These are phyloP conservation scores for Dorcus hopei DNA, from an alignment of 2,888 invertebrate genomes.

Conservation along the genomic window DNA sequence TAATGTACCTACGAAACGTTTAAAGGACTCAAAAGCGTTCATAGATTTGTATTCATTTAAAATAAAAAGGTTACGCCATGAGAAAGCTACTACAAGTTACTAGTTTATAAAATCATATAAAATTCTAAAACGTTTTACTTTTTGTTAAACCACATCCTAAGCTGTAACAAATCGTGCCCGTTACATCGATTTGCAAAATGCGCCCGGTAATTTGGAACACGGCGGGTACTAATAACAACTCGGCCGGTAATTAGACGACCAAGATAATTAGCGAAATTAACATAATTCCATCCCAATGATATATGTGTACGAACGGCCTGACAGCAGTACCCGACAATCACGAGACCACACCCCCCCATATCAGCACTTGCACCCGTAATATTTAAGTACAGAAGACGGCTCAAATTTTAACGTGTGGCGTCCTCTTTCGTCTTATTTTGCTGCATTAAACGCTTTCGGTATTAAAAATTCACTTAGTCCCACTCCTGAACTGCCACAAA, in stretches of 20 bases:
- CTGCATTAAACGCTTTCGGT: not conserved
- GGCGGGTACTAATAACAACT: conserved; percentile 15
- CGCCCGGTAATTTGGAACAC: conserved; percentile 9
- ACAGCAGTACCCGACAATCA: conserved; percentile 1
- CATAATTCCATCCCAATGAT: conserved; percentile 12
- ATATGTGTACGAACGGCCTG: conserved; percentile 3
- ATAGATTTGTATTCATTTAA: too few species aligned
- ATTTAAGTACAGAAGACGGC: not conserved
- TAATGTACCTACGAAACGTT: too few species aligned
- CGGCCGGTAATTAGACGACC: conserved; percentile 10
- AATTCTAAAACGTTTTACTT: too few species aligned
- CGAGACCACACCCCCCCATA: conserved; percentile 1
- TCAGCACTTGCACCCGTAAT: conserved; percentile 4
- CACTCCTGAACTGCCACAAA: not conserved
- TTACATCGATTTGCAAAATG: conserved; percentile 10
- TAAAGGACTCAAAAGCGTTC: too few species aligned
- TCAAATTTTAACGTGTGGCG: too few species aligned
- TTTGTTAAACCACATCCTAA: too few species aligned
- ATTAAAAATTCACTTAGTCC: conserved; percentile 6
- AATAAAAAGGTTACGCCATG: too few species aligned
- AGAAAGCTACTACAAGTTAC: too few species aligned
- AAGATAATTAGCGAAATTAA: conserved; percentile 13
- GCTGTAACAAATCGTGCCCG: conserved; percentile 2
- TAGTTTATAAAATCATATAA: too few species aligned
- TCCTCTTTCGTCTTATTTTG: too few species aligned